These are phyloP conservation scores for Exephanes ischioxanthus DNA, from an alignment of 2,888 invertebrate species.

Conservation along the genomic window DNA sequence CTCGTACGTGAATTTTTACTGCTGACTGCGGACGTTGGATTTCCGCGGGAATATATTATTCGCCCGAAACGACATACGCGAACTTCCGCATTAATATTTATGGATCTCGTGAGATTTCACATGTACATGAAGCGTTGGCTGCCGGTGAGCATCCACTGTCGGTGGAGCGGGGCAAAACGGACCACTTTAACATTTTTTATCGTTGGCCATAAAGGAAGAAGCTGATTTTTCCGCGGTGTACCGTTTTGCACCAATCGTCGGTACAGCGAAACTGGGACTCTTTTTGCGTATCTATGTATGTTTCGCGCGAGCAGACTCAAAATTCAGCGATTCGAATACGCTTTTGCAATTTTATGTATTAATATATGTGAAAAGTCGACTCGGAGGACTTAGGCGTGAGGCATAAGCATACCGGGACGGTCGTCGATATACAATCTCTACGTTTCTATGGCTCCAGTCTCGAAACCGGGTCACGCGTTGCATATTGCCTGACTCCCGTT, in stretches of 20 bases:
- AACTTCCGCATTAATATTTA: conserved; percentile 38
- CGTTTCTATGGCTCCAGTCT: conserved; percentile 55
- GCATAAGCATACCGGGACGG: conserved; percentile 20
- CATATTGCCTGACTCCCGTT: conserved; percentile 71
- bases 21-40: not conserved
- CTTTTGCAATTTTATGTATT: conserved; percentile 34
- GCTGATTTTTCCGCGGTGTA: not conserved
- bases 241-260: not conserved
- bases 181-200: not conserved
- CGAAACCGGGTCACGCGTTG: conserved; percentile 71
- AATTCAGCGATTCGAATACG: conserved; percentile 39
- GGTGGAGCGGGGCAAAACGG: not conserved
- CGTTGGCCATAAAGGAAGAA: not conserved
- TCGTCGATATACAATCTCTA: conserved; percentile 49
- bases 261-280: conserved; percentile 9
- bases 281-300: not conserved
- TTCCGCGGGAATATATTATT: conserved; percentile 26
- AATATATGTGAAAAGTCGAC: conserved; percentile 43
- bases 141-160: not conserved
- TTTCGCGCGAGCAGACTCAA: not conserved
- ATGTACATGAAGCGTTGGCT: conserved; percentile 33
- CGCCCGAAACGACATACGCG: conserved; percentile 37
- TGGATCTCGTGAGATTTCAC: conserved; percentile 34
- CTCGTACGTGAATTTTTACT: conserved; percentile 14
- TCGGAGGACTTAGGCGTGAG: conserved; percentile 3